Base-by-base conservation (phyloP, 2,888 invertebrate genomes). In the Baronia brevicornis region DNA sequence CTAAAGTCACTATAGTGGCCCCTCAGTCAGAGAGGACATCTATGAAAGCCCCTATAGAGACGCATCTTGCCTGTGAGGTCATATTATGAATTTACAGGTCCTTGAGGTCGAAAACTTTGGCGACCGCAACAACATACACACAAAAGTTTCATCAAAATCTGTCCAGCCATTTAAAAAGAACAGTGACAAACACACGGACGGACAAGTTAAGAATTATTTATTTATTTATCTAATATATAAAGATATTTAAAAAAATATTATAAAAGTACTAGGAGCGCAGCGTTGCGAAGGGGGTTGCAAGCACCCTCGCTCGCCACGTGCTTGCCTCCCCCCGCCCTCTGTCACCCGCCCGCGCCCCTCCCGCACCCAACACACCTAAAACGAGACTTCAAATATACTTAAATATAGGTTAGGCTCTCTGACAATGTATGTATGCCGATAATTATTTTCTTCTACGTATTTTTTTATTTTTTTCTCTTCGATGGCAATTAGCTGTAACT, bases 391-490 rank as follows among this genome's bases (percentile, higher is more conserved):
- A 21, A 12, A 25, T 20, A 39, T 56, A 57, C 57, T 60, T 61
- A 68, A 70, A 72, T 73, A 67, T 73, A 70, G 70, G 74, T 73
- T 72, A 72, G 59, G 37, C 37, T 25, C 58, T 58, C 60, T 54
- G 49, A 51, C 51, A 53, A 44, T 44, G 51, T 49, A 46, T 49
- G 50, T 35, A 40, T 33, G 5, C 10, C 3, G 20, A 17, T 17
- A 17, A 5, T 17, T 17, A 5, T 17, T 17, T 17, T 17, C 6
- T 17, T 4, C 6, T 6, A 17, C 4, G 6, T 4, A 6, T 17
- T 6, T 5, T 17, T 17, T 17, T 17, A n/a, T n/a, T n/a, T n/a
- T n/a, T n/a, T n/a, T n/a, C n/a, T n/a, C n/a, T n/a, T n/a, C n/a
- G n/a, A n/a, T n/a, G n/a, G n/a, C n/a, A n/a, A n/a, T n/a, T n/a